phyloP scores from a whole-genome alignment of 2,797 vertebrate species.

The Enteromius anoplus region DNA sequence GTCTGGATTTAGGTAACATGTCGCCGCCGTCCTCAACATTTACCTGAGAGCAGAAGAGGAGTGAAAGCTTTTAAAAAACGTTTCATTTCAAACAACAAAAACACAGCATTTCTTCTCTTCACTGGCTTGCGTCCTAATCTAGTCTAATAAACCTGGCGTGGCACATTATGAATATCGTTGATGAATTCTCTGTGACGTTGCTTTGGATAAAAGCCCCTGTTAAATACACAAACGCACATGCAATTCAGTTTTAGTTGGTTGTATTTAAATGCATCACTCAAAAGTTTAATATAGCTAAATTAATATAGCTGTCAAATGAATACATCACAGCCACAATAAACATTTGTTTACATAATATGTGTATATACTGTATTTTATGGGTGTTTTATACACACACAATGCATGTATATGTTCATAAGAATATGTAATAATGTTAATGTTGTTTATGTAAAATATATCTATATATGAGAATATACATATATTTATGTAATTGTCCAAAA shows the following conservation, averaged over 20 bases:
- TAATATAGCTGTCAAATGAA: no score
- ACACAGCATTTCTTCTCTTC: neutral
- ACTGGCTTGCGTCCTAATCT: neutral
- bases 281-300: no score
- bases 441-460: no score
- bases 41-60: conserved; percentile 79
- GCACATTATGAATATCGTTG: neutral
- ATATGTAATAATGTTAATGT: no score
- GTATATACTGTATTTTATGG: no score
- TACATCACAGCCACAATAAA: no score
- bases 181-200: neutral
- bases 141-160: neutral
- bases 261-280: neutral
- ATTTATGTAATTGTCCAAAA: no score
- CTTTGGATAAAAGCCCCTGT: neutral
- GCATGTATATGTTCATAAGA: no score
- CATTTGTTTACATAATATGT: no score
- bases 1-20: conserved; percentile 97
- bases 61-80: conserved; percentile 40
- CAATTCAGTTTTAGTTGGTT: neutral
- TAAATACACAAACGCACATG: neutral
- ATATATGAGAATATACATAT: no score
- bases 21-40: conserved; percentile 95
- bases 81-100: neutral
- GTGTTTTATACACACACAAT: no score